Evolutionary conservation across 2,797 vertebrate genomes (phyloP).

Genomic region (Columba guinea): DNA sequence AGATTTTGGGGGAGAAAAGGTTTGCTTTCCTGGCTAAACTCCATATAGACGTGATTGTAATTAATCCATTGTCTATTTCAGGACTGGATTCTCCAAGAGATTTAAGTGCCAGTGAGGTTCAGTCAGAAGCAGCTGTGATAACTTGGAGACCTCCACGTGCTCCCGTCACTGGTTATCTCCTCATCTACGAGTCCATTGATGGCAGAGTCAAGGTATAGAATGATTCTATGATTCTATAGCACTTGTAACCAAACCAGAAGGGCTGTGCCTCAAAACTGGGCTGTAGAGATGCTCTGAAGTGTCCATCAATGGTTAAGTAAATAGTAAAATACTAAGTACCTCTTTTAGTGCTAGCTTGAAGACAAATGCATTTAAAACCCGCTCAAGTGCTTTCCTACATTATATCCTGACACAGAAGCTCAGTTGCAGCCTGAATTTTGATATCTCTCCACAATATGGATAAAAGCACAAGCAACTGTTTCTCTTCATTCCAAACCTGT

Average conservation of each 20-base stretch:
- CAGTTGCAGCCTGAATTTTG: neutral
- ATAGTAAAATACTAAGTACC: neutral
- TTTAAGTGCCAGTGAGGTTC: conserved; percentile 86
- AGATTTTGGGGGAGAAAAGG: neutral
- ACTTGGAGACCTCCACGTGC: conserved; percentile 90
- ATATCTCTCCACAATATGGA: neutral
- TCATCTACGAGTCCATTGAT: conserved; percentile 89
- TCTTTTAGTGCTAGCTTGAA: neutral
- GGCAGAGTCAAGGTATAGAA: conserved; percentile 84
- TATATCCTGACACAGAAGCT: neutral
- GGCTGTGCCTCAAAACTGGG: neutral
- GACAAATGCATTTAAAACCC: neutral
- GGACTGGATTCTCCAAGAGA: conserved; percentile 91
- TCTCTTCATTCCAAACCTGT: neutral
- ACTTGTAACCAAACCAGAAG: neutral
- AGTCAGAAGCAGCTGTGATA: conserved; percentile 87
- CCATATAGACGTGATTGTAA: neutral
- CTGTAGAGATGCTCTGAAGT: neutral
- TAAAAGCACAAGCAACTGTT: neutral
- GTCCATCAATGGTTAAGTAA: neutral
- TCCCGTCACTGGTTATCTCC: conserved; percentile 89
- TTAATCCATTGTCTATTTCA: conserved; percentile 51
- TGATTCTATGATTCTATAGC: neutral
- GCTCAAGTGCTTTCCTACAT: neutral
- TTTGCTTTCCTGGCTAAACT: neutral